A percentile compares a stretch with the other conserved stretches of the same genome.
These are phyloP conservation scores for Caenorhabditis drosophilae DNA, from an alignment of 2,888 invertebrate genomes.

Conservation along the genomic window DNA sequence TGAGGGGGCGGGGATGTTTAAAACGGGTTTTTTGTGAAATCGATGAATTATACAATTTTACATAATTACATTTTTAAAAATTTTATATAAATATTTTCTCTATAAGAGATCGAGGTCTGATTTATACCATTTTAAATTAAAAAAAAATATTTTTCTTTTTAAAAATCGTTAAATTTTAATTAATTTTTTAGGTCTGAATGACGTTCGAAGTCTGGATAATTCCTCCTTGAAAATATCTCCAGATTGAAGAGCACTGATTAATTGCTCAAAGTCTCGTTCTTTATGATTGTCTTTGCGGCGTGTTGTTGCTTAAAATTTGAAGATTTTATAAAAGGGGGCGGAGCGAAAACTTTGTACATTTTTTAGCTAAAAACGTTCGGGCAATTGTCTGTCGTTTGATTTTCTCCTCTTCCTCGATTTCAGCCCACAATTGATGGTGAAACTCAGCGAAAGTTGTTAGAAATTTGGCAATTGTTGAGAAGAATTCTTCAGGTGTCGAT, in stretches of 20 bases:
- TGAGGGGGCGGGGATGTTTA: no score
- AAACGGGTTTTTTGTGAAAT: no score
- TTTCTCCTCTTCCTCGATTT: conserved; percentile 62
- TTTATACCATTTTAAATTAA: neutral
- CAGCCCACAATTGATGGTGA: conserved; percentile 55
- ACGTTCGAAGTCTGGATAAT: conserved; percentile 62
- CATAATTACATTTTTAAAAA: no score
- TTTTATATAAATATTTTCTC: no score
- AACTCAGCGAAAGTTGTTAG: conserved; percentile 45
- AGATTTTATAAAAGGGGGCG: neutral
- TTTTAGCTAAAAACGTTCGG: conserved; percentile 58
- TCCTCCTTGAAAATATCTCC: conserved; percentile 69
- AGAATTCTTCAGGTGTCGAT: conserved; percentile 65
- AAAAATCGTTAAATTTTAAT: conserved; percentile 16
- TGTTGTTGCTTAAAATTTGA: conserved; percentile 23
- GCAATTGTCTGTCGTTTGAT: conserved; percentile 64
- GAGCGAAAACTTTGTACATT: no score
- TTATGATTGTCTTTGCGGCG: conserved; percentile 43
- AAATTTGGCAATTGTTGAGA: conserved; percentile 62
- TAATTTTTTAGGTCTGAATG: conserved; percentile 51
- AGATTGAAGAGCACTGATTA: conserved; percentile 65
- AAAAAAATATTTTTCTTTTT: neutral
- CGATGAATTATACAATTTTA: no score
- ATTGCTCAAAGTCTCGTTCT: conserved; percentile 64
- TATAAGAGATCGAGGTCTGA: neutral